Evolutionary conservation across 2,888 invertebrate species (phyloP).

Genomic region (Tenthredo scrophulariae): DNA sequence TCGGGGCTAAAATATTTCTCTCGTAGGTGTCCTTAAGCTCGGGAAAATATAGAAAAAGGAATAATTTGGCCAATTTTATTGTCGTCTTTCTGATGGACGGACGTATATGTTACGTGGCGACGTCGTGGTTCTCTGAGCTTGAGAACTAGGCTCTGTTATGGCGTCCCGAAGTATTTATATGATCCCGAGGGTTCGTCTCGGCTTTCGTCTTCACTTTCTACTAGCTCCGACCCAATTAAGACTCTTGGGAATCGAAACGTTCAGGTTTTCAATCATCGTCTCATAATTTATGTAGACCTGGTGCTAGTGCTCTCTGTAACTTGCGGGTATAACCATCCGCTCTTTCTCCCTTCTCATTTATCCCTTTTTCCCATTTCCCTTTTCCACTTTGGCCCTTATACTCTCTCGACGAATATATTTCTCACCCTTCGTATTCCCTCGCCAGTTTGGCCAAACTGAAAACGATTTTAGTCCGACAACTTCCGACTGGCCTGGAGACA

Average conservation of each 20-base stretch:
- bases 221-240: constrained; percentile 40
- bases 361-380: background rate
- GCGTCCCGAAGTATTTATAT: constrained; percentile 38
- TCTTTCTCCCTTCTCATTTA: background rate
- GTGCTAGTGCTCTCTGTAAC: background rate
- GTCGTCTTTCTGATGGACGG: background rate
- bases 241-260: constrained; percentile 34
- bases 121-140: background rate
- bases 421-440: constrained; percentile 4
- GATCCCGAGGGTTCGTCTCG: constrained; percentile 45
- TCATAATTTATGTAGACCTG: background rate
- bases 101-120: background rate
- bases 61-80: constrained; percentile 21
- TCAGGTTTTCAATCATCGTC: constrained; percentile 38
- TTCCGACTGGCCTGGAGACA: constrained; percentile 3
- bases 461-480: background rate
- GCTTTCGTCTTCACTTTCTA: constrained; percentile 43
- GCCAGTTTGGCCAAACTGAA: constrained; percentile 8
- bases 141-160: constrained; percentile 36
- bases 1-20: background rate
- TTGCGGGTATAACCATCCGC: background rate
- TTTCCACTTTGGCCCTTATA: background rate
- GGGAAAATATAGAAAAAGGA: background rate
- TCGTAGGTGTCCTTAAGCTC: background rate
- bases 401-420: background rate